Evolutionary conservation across 2,888 invertebrate species (phyloP).

Genomic region (Drosophila niveifrons): DNA sequence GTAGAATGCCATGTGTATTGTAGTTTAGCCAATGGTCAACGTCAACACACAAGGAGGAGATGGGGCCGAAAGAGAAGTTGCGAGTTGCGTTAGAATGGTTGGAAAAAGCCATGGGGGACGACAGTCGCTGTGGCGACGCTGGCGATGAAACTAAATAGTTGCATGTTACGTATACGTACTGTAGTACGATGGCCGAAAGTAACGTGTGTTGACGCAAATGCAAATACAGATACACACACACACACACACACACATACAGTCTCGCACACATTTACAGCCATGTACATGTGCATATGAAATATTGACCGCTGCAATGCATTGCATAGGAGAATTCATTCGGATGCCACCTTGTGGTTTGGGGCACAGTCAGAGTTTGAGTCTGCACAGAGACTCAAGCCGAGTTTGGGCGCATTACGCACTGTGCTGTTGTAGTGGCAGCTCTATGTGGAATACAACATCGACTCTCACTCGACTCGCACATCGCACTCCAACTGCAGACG

Average conservation of each 20-base stretch:
- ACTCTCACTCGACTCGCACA: neutral
- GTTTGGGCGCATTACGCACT: conserved; percentile 22
- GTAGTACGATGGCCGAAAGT: conserved; percentile 46
- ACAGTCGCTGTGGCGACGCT: conserved; percentile 40
- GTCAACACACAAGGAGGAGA: conserved; percentile 15
- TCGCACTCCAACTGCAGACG: neutral
- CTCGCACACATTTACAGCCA: conserved; percentile 6
- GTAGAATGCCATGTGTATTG: conserved; percentile 66
- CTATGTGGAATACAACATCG: conserved; percentile 3
- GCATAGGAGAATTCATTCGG: conserved; percentile 49
- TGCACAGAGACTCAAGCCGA: conserved; percentile 14
- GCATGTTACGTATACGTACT: conserved; percentile 81
- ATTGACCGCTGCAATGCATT: conserved; percentile 63
- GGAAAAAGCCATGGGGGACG: conserved; percentile 24
- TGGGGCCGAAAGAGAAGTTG: conserved; percentile 1
- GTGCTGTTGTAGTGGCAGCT: conserved; percentile 4
- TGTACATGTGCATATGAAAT: conserved; percentile 70
- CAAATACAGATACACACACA: conserved; percentile 46
- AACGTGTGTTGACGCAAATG: conserved; percentile 61
- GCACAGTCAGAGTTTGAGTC: neutral
- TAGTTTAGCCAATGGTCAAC: conserved; percentile 51
- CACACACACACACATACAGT: conserved; percentile 19
- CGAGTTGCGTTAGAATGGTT: neutral
- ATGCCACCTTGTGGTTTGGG: conserved; percentile 36
- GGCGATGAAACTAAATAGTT: conserved; percentile 54